phyloP scores from a whole-genome alignment of 2,888 invertebrate genomes.

The Cantharis nigra region DNA sequence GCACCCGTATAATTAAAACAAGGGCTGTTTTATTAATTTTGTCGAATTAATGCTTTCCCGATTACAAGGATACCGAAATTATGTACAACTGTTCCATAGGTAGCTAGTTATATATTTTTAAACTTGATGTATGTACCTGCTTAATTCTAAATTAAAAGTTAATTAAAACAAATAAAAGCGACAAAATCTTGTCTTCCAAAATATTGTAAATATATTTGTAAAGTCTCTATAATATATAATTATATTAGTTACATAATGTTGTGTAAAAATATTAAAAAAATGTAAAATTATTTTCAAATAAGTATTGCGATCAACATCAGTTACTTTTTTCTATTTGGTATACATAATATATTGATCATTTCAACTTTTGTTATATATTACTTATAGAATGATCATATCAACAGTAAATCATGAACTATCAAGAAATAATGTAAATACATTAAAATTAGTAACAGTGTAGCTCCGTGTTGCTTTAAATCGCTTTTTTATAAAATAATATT shows the following conservation, averaged over 20 bases:
- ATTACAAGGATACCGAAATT: neutral
- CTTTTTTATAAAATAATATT: constrained; percentile 34
- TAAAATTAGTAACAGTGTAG: constrained; percentile 3
- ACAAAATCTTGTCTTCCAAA: constrained; percentile 52
- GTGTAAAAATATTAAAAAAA: neutral
- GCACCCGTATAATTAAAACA: neutral
- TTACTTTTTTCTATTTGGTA: neutral
- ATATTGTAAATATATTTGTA: constrained; percentile 26
- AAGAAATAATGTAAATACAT: constrained; percentile 12
- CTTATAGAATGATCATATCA: constrained; percentile 51
- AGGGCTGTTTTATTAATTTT: neutral
- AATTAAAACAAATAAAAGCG: constrained; percentile 14
- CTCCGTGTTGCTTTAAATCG: constrained; percentile 11
- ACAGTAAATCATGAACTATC: constrained; percentile 18
- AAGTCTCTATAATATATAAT: neutral
- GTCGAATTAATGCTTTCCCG: neutral
- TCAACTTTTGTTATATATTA: constrained; percentile 23
- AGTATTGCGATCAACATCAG: constrained; percentile 1
- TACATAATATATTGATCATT: neutral
- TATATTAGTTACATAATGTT: neutral
- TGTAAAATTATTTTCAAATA: neutral
- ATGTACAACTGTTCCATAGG: neutral
- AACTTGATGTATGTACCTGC: constrained; percentile 32
- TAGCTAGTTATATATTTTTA: neutral
- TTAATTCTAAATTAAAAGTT: constrained; percentile 36